These are phyloP conservation scores for Nycticorax nycticorax DNA, from an alignment of 2,113 vertebrate species.

Conservation along the genomic window DNA sequence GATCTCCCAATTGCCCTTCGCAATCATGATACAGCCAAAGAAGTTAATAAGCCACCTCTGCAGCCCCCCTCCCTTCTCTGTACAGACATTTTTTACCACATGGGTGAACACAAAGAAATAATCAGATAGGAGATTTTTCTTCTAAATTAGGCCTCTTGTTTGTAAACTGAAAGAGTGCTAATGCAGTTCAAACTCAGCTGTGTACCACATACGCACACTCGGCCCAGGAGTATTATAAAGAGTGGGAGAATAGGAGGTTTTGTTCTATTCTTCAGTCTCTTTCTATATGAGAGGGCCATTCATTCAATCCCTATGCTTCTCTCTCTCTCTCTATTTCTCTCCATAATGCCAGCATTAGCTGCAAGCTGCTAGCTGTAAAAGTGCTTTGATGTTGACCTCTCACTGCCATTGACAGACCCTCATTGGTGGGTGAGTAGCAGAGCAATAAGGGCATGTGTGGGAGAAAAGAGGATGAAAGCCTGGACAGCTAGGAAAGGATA, in stretches of 20 bases:
- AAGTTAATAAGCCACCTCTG: constrained; percentile 75
- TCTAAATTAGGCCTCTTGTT: constrained; percentile 96
- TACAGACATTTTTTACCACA: constrained; percentile 71
- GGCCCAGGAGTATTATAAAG: constrained; percentile 82
- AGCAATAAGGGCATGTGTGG: constrained; percentile 87
- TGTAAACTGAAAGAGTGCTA: constrained; percentile 93
- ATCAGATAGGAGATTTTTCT: constrained; percentile 80
- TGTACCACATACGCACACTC: constrained; percentile 62
- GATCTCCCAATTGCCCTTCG: constrained; percentile 41
- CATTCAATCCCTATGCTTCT: constrained; percentile 71
- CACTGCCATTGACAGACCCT: constrained; percentile 79
- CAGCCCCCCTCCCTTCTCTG: constrained; percentile 13
- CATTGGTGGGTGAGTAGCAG: constrained; percentile 85
- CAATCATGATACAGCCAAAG: constrained; percentile 36
- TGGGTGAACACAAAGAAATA: constrained; percentile 77
- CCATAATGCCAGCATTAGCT: constrained; percentile 91
- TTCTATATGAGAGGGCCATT: constrained; percentile 82
- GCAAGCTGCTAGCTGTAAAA: constrained; percentile 86
- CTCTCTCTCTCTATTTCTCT: constrained; percentile 84
- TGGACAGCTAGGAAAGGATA: constrained; percentile 81
- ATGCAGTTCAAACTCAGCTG: constrained; percentile 76
- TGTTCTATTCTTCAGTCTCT: constrained; percentile 85
- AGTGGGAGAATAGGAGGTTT: constrained; percentile 89
- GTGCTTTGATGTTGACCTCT: constrained; percentile 94
- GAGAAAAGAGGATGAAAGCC: constrained; percentile 93